Evolutionary conservation across 2,888 invertebrate genomes (phyloP), one percentile per base, ranked within the genome.

Genomic region (Mythimna ferrago): DNA sequence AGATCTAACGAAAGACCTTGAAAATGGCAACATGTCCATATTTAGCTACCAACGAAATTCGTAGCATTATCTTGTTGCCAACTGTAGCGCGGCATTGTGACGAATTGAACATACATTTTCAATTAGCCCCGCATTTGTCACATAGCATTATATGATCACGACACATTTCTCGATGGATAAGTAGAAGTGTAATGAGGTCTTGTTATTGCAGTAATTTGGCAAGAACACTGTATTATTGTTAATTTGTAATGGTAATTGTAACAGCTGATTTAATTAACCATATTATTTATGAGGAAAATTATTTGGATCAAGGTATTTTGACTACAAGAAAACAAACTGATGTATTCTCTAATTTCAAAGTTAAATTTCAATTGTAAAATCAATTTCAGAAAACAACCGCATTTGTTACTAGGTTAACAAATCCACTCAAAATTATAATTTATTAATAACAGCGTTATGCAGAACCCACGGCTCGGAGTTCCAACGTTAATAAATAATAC

Each of bases 401-500:
- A 51, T 51, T 63, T 44, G 51, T 61, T 32, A 38, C 60, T 53
- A 54, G 21, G 11, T 38, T 64, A 67, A 64, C 26, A 71, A 81
- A 70, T 70, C 32, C 44, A 71, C 60, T 67, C 64, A 26, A 65
- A 61, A 66, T 77, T 44, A 19, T 62, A 58, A 66, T 63, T 81
- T 56, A 77, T 81, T 62, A 77, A 68, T 64, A 58, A 57, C 41
- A 44, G 21, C 51, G 48, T 35, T 73, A 60, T 60, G 54, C 51
- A 71, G 57, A 76, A 48, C 71, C 75, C 67, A 68, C 64, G 51
- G 73, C 56, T 16, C 16, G 51, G 61, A 61, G 66, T 69, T 81
- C 21, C 58, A 66, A 51, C 67, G 66, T 71, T 41, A 48, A 81
- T 78, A 71, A 82, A 77, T 78, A 82, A 81, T 82, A 78, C 74